Conservation (phyloP, 2,113 vertebrate genomes). For the Corvus moneduloides region DNA sequence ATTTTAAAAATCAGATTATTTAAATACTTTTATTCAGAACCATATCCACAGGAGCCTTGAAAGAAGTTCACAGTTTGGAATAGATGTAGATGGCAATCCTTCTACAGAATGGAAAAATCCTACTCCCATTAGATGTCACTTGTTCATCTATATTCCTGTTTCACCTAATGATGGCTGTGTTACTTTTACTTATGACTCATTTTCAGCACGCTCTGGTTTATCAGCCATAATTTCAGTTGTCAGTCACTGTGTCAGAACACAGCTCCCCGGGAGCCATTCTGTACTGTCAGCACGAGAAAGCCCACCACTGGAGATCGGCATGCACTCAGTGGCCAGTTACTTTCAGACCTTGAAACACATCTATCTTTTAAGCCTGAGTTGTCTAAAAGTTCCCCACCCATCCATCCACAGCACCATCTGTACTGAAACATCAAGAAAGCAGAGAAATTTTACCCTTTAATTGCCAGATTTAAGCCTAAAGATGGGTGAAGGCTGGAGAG, state of each 20-base stretch:
- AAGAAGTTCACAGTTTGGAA: not conserved
- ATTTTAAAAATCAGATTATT: not conserved
- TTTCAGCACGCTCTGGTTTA: slow-evolving; percentile 9
- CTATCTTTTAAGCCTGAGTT: not conserved
- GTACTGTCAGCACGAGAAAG: not conserved
- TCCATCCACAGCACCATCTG: slow-evolving; percentile 61
- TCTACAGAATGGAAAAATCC: not conserved
- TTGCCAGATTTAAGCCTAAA: not conserved
- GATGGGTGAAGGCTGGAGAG: not conserved
- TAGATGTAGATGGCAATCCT: not conserved
- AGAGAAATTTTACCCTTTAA: not conserved
- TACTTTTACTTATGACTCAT: slow-evolving; percentile 50
- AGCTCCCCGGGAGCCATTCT: not conserved
- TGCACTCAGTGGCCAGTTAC: not conserved
- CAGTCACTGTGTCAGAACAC: not conserved
- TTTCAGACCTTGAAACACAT: not conserved
- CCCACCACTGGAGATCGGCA: not conserved
- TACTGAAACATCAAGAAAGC: not conserved
- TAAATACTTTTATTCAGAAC: not conserved
- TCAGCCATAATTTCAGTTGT: not conserved
- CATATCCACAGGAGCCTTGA: not conserved
- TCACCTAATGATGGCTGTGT: not conserved
- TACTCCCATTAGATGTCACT: not conserved
- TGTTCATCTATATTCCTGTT: not conserved
- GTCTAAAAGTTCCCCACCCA: not conserved